Percentiles rank a stretch among this genome's conserved stretches.
phyloP scores from a whole-genome alignment of 2,888 invertebrate species.

The Drosophila recens region DNA sequence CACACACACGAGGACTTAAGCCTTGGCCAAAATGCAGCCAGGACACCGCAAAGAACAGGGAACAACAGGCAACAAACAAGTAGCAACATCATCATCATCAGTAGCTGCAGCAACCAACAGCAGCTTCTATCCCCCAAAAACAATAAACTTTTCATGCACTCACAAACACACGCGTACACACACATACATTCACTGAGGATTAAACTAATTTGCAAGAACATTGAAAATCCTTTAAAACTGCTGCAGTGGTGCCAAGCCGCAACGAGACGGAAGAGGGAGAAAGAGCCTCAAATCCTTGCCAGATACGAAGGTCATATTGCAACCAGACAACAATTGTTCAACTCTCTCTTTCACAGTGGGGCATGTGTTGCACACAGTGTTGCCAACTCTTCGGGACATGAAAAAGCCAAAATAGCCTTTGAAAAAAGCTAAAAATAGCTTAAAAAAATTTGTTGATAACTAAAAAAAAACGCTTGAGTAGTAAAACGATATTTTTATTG shows the following conservation, averaged over 20 bases:
- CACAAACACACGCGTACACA: constrained; percentile 4
- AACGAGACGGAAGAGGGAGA: neutral
- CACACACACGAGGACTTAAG: constrained; percentile 27
- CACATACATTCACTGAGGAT: constrained; percentile 47
- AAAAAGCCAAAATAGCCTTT: too few relatives aligned
- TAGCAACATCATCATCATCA: constrained; percentile 18
- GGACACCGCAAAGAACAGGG: constrained; percentile 39
- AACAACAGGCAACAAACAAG: constrained; percentile 22
- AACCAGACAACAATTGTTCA: constrained; percentile 5
- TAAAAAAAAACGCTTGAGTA: too few relatives aligned
- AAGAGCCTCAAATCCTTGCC: constrained; percentile 4
- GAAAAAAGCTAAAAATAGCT: too few relatives aligned
- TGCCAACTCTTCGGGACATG: too few relatives aligned
- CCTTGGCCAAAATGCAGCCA: constrained; percentile 39
- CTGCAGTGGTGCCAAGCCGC: constrained; percentile 37
- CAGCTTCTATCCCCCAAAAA: constrained; percentile 44
- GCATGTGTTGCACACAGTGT: constrained; percentile 12
- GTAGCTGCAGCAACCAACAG: constrained; percentile 35
- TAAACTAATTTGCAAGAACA: constrained; percentile 77
- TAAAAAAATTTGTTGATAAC: too few relatives aligned
- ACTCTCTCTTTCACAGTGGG: constrained; percentile 1
- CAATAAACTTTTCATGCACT: constrained; percentile 66
- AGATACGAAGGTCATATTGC: constrained; percentile 12
- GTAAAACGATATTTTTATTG: too few relatives aligned
- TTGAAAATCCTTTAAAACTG: constrained; percentile 73